A percentile compares a stretch with the other conserved stretches of the same genome.
These are phyloP conservation scores for Diuraphis noxia DNA, from an alignment of 1,140 invertebrate species.

Conservation along the genomic window DNA sequence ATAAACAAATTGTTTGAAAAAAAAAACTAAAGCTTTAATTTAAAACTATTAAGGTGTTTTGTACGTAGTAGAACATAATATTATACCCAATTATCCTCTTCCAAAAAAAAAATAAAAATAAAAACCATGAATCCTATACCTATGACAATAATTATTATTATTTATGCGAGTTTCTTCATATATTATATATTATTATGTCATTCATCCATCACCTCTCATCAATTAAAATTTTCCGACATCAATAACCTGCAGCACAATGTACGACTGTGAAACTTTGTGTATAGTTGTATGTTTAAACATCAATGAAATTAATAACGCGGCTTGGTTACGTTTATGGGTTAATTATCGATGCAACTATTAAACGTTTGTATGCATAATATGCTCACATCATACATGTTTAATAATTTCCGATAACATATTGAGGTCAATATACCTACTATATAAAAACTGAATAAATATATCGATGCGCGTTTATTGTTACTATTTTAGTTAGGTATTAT, in stretches of 20 bases:
- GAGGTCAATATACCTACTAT: neutral
- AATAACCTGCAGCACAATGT: neutral
- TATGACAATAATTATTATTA: neutral
- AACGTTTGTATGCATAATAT: neutral
- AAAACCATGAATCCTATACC: neutral
- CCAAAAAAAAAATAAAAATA: neutral
- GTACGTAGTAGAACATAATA: neutral
- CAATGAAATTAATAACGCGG: slow-evolving; percentile 7
- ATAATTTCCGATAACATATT: neutral
- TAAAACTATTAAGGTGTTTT: neutral
- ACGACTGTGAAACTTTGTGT: neutral
- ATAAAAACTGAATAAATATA: neutral
- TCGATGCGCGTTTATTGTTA: neutral
- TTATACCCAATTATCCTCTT: neutral
- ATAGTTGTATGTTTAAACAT: neutral
- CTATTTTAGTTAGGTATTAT: neutral
- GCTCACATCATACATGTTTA: neutral
- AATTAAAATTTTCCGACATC: neutral
- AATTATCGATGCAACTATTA: neutral
- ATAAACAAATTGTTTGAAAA: neutral
- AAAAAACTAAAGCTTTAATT: neutral
- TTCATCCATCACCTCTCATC: neutral
- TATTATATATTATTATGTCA: too few relatives aligned
- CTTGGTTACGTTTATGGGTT: neutral
- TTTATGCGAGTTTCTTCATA: too few relatives aligned